phyloP scores from a whole-genome alignment of 1,140 invertebrate species.

The Octopus bimaculoides region DNA sequence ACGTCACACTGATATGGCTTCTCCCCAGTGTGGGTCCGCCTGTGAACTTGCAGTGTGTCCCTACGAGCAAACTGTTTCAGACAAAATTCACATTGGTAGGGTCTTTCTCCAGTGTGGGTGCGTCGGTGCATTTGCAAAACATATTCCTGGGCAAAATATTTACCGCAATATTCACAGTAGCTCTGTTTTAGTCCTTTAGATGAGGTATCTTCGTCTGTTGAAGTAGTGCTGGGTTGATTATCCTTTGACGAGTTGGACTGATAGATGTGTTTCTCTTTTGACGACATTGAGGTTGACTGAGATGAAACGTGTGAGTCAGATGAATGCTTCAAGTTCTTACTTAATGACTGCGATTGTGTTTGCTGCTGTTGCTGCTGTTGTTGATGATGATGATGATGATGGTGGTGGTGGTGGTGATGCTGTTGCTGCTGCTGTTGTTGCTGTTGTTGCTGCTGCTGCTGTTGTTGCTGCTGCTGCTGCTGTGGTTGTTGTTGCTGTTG shows the following conservation, averaged over 20 bases:
- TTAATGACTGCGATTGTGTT: not conserved
- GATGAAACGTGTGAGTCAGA: not conserved
- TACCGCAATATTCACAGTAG: constrained; percentile 80
- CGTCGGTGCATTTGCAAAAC: constrained; percentile 89
- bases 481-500: not conserved
- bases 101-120: constrained; percentile 92
- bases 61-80: constrained; percentile 85
- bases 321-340: not conserved
- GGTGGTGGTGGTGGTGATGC: not conserved
- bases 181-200: constrained; percentile 62
- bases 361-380: not conserved
- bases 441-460: not conserved
- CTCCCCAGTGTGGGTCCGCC: constrained; percentile 70
- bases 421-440: not conserved
- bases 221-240: too few species aligned
- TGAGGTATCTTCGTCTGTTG: too few species aligned
- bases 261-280: not conserved
- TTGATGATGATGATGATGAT: not conserved
- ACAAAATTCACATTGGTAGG: constrained; percentile 86
- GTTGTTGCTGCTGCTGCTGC: not conserved
- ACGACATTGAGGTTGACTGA: not conserved
- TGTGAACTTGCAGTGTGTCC: constrained; percentile 79
- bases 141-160: constrained; percentile 84
- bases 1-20: constrained; percentile 13
- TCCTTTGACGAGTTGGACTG: too few species aligned